phyloP scores from a whole-genome alignment of 2,113 vertebrate genomes.

The Oncorhynchus gorbuscha region DNA sequence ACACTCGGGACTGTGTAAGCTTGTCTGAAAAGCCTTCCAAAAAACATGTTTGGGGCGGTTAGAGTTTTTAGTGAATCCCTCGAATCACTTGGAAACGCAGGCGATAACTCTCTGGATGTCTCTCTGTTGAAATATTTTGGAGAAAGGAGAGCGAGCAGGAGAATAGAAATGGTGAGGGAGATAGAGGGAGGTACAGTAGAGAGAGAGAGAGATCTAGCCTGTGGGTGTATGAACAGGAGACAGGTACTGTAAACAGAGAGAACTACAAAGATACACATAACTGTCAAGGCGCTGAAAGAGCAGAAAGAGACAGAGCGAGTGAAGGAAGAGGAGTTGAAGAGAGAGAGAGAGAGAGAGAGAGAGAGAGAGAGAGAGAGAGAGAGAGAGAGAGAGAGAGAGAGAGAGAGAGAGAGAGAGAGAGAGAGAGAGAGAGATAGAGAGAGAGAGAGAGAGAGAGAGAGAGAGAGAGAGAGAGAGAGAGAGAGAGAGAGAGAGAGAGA shows the following conservation, averaged over 20 bases:
- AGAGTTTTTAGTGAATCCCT: no score
- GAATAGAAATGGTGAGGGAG: no score
- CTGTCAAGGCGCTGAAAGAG: slow-evolving; percentile 60
- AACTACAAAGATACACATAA: slow-evolving; percentile 70
- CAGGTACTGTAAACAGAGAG: slow-evolving; percentile 57
- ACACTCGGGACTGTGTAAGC: no score
- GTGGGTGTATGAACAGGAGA: slow-evolving; percentile 67
- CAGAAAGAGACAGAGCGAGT: slow-evolving; percentile 37
- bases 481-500: no score
- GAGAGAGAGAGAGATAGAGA: no score
- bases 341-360: slow-evolving; percentile 20
- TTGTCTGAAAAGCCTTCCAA: no score
- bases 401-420: no score
- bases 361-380: slow-evolving; percentile 30
- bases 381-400: not conserved
- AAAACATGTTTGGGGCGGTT: no score
- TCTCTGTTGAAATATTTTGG: no score
- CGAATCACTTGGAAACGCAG: no score
- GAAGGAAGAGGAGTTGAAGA: slow-evolving; percentile 7
- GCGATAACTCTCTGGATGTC: no score
- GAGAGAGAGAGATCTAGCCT: slow-evolving; percentile 39
- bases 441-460: slow-evolving; percentile 19
- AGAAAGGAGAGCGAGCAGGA: no score
- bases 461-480: not conserved
- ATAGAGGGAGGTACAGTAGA: not conserved